Base-by-base conservation (phyloP, 2,888 invertebrate genomes). In the Dione vanillae region DNA sequence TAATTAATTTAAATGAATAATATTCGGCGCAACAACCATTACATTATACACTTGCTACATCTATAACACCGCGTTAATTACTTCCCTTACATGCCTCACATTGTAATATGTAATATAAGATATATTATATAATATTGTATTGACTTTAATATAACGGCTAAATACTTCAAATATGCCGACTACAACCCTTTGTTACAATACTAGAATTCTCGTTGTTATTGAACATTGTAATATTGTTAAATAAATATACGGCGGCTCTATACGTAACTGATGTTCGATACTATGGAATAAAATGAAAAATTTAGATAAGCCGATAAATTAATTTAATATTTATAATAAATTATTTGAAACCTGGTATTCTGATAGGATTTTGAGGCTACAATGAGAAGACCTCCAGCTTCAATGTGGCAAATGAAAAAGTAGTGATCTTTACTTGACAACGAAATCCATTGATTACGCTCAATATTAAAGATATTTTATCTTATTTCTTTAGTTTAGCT, bases 141-240 rank as follows among this genome's bases (percentile, higher is more conserved):
- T 56, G n/a, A 56, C 56, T 56, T 56, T 40, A 40, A 56, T 56
- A 56, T 40, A 56, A 19, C 56, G 37, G 37, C 16, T 37, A 56
- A 56, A 56, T 40, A 37, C 16, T 56, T 56, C 16, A 40, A 56
- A 37, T 56, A 56, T 40, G 54, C 37, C 54, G 37, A 56, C 54
- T 35, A 35, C 12, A 56, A 40, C 37, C 56, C 56, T 56, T 56
- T 56, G 56, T 56, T 12, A 16, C 0, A 16, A 56, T 56, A 37
- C 56, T 56, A 37, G 11, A 56, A 56, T 56, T 56, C 37, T 56
- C 12, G 56, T 7, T 16, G 19, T 16, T 40, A 56, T 40, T 0
- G 37, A 37, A 54, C 35, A 54, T 54, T 54, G 56, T 16, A 16
- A 56, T 56, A 56, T 56, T 56, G 16, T 37, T 56, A 11, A 37